Percentiles rank a stretch among this genome's conserved stretches.
phyloP scores from a whole-genome alignment of 2,888 invertebrate species.

The Creontiades dilutus region DNA sequence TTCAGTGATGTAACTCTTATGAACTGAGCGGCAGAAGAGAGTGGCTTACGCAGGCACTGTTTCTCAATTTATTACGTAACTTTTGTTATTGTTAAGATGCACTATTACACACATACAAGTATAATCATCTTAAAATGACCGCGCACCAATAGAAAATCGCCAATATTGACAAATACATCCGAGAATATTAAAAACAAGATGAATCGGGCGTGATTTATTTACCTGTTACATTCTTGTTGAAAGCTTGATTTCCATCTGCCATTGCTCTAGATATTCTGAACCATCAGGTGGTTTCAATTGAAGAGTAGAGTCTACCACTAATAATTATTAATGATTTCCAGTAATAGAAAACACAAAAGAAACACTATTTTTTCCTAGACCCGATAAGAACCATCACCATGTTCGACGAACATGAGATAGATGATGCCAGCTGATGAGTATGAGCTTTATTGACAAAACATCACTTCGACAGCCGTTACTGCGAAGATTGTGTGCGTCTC shows the following conservation, averaged over 20 bases:
- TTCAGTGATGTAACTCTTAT: constrained; percentile 40
- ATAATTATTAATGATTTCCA: not conserved
- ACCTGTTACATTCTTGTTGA: constrained; percentile 69
- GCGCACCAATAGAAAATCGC: not conserved
- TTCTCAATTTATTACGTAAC: constrained; percentile 11
- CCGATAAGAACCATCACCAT: not conserved
- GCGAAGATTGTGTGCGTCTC: not conserved
- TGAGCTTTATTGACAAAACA: not conserved
- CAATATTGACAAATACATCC: not conserved
- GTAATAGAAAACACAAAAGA: not conserved
- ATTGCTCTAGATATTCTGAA: constrained; percentile 35
- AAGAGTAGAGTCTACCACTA: not conserved
- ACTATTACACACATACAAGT: not conserved
- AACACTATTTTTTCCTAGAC: not conserved
- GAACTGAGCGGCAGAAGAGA: not conserved
- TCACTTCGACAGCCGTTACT: not conserved
- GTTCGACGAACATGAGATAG: not conserved
- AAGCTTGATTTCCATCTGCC: constrained; percentile 61
- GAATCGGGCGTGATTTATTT: constrained; percentile 42
- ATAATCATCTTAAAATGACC: not conserved
- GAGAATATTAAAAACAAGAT: not conserved
- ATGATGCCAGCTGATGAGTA: constrained; percentile 21
- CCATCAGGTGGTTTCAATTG: constrained; percentile 10
- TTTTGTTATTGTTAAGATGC: not conserved
- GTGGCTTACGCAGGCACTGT: not conserved